phyloP scores from a whole-genome alignment of 2,797 vertebrate genomes.

The Petrocephalus schoutedeni region DNA sequence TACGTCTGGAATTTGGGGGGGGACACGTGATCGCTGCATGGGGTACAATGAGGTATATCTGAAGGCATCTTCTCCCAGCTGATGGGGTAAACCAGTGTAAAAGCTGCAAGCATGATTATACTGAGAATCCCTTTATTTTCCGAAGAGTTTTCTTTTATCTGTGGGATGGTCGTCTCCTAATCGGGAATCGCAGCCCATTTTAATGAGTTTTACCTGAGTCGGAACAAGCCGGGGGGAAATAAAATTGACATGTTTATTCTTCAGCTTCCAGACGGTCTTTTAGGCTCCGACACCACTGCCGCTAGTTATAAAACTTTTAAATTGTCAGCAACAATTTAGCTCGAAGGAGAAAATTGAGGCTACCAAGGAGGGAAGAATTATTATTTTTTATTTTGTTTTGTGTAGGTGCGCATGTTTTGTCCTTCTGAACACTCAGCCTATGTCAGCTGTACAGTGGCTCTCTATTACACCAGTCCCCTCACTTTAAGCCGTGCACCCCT shows the following conservation, averaged over 20 bases:
- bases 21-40: not conserved
- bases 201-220: conserved; percentile 35
- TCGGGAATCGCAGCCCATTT: conserved; percentile 41
- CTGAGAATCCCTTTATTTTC: not conserved
- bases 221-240: not conserved
- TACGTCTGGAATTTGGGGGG: not conserved
- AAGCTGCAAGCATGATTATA: not conserved
- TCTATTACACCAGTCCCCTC: not conserved
- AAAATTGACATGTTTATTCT: not conserved
- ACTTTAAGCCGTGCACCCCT: not conserved
- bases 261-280: not conserved
- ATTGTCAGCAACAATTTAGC: conserved; percentile 8
- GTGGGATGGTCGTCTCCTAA: conserved; percentile 19
- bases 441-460: not conserved
- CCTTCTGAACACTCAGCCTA: not conserved
- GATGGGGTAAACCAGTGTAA: not conserved
- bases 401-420: not conserved
- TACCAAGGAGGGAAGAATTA: not conserved
- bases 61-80: not conserved
- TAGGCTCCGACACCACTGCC: not conserved
- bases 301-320: conserved; percentile 2
- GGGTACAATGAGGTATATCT: not conserved
- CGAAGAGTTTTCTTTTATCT: conserved; percentile 8
- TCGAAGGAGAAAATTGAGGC: not conserved
- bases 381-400: not conserved